Conservation (phyloP, 2,888 invertebrate species). For the Syrista parreyssii region DNA sequence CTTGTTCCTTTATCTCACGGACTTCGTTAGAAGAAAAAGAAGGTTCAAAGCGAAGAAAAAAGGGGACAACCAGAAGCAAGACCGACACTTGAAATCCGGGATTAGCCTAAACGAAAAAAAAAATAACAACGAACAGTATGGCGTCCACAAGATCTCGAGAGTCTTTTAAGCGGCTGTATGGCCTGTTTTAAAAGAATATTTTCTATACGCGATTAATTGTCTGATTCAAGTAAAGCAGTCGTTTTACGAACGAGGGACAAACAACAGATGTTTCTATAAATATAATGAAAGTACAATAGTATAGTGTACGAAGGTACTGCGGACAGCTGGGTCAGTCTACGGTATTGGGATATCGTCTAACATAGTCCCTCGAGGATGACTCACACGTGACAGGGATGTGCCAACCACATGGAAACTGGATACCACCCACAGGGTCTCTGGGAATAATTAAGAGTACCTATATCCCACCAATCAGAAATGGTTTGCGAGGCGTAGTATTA, state of each 20-base stretch:
- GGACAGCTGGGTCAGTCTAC: background rate
- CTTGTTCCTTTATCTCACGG: background rate
- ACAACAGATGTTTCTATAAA: background rate
- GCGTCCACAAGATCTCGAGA: background rate
- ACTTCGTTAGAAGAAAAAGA: background rate
- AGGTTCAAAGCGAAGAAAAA: background rate
- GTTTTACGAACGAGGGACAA: background rate
- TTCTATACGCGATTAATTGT: background rate
- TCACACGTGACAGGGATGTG: conserved; percentile 1
- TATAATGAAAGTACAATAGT: background rate
- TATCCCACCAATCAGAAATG: background rate
- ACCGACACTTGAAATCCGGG: background rate
- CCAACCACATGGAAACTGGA: background rate
- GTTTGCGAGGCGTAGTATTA: background rate
- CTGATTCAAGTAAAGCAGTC: background rate
- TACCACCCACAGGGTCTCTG: background rate
- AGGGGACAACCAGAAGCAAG: background rate
- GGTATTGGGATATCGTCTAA: background rate
- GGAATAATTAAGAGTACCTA: background rate
- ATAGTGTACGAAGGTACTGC: background rate
- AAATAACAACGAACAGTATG: background rate
- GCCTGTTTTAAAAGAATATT: background rate
- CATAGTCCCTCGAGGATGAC: background rate
- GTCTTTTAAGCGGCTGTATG: background rate
- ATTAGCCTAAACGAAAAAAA: background rate